These are phyloP conservation scores for Andrena bucephala DNA, from an alignment of 2,888 invertebrate genomes.

Conservation along the genomic window DNA sequence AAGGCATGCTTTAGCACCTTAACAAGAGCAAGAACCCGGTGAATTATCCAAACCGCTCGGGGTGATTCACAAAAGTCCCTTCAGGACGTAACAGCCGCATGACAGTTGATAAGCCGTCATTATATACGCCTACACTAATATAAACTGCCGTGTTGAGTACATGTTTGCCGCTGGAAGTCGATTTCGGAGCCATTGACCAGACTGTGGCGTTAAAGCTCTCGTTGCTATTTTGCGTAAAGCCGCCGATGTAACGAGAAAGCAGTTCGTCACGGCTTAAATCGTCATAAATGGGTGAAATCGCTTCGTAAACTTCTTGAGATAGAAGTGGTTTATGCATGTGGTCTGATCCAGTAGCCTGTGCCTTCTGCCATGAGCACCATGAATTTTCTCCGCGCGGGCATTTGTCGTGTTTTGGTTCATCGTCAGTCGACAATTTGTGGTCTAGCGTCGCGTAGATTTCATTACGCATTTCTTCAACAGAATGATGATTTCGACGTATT, in stretches of 20 bases:
- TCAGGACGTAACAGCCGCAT: too few relatives aligned
- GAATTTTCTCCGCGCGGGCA: conserved; percentile 50
- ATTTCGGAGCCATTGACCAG: conserved; percentile 49
- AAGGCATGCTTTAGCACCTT: too few relatives aligned
- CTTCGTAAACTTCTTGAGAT: conserved; percentile 47
- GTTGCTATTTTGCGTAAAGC: too few relatives aligned
- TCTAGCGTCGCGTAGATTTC: conserved; percentile 55
- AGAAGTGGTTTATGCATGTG: neutral
- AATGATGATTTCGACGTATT: conserved; percentile 49
- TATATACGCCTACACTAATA: conserved; percentile 12
- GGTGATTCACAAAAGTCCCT: too few relatives aligned
- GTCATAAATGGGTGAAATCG: conserved; percentile 63
- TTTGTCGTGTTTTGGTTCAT: conserved; percentile 59
- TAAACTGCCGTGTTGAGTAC: conserved; percentile 47
- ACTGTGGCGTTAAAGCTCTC: too few relatives aligned
- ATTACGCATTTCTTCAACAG: neutral
- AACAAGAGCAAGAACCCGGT: too few relatives aligned
- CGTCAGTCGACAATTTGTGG: conserved; percentile 60
- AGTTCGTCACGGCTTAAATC: conserved; percentile 51
- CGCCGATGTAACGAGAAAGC: conserved; percentile 48
- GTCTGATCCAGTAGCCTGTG: conserved; percentile 18
- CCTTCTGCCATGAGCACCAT: conserved; percentile 63
- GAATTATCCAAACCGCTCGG: too few relatives aligned
- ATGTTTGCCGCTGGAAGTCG: conserved; percentile 47
- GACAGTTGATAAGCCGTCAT: too few relatives aligned